A percentile compares a stretch with the other conserved stretches of the same genome.
phyloP scores from a whole-genome alignment of 2,888 invertebrate genomes.

The Spicauda simplicius region DNA sequence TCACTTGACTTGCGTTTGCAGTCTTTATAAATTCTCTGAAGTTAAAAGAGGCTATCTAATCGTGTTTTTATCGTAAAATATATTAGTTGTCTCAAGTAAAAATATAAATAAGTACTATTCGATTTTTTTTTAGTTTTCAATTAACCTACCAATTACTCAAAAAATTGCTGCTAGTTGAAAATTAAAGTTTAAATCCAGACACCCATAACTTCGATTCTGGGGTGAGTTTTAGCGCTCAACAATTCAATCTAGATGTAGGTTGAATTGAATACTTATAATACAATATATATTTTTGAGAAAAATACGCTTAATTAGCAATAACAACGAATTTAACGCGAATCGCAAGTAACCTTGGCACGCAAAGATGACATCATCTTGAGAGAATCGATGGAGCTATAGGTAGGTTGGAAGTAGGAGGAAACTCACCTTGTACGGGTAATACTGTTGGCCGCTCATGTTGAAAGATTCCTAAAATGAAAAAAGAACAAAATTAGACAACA shows the following conservation, averaged over 20 bases:
- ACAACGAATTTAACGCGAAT: slow-evolving; percentile 8
- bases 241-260: too few relatives aligned
- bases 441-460: slow-evolving; percentile 92
- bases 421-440: slow-evolving; percentile 94
- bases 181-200: too few relatives aligned
- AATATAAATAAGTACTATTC: too few relatives aligned
- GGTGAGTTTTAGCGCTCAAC: too few relatives aligned
- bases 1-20: background rate
- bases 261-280: background rate
- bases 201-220: too few relatives aligned
- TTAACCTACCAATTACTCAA: too few relatives aligned
- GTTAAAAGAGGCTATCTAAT: too few relatives aligned
- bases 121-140: too few relatives aligned
- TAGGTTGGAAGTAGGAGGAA: slow-evolving; percentile 57
- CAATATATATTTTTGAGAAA: background rate
- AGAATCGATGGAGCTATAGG: slow-evolving; percentile 62
- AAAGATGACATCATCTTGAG: slow-evolving; percentile 78
- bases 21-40: too few relatives aligned
- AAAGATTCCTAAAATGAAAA: slow-evolving; percentile 64
- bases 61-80: too few relatives aligned
- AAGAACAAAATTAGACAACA: slow-evolving; percentile 44
- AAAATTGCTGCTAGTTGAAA: too few relatives aligned
- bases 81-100: too few relatives aligned
- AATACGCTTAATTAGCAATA: slow-evolving; percentile 4
- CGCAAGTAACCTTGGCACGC: slow-evolving; percentile 53